Evolutionary conservation across 2,888 invertebrate genomes (phyloP).

Genomic region (Andrena camellia): DNA sequence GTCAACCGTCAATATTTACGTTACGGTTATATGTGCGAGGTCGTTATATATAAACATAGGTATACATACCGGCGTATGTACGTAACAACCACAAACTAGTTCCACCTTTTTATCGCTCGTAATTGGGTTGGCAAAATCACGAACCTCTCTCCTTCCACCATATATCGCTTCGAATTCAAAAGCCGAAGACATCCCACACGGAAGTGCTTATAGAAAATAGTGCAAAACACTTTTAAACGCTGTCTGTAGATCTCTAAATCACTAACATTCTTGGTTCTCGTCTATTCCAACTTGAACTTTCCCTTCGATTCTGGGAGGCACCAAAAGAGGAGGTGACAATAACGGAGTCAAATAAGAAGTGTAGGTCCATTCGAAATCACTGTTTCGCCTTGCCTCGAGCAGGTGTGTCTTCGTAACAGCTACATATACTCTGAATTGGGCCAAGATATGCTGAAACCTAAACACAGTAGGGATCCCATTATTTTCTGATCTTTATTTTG

Average conservation of each 20-base stretch:
- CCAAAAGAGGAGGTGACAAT: neutral
- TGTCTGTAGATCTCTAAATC: too few relatives aligned
- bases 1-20: constrained; percentile 54
- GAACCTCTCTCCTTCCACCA: neutral
- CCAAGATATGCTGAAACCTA: too few relatives aligned
- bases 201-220: too few relatives aligned
- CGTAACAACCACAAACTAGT: constrained; percentile 31
- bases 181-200: too few relatives aligned
- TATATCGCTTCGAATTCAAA: neutral
- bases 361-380: neutral
- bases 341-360: neutral
- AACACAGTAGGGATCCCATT: too few relatives aligned
- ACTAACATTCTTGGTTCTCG: neutral
- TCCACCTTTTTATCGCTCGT: constrained; percentile 12
- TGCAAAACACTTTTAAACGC: too few relatives aligned
- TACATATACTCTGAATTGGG: neutral
- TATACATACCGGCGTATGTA: constrained; percentile 1
- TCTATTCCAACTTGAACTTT: neutral
- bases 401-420: neutral
- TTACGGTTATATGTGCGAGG: constrained; percentile 43
- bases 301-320: neutral
- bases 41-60: constrained; percentile 34
- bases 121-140: constrained; percentile 4
- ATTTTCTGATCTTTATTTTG: too few relatives aligned
- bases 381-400: neutral